Conservation (phyloP, 2,797 vertebrate genomes). For the Triplophysa bombifrons region DNA sequence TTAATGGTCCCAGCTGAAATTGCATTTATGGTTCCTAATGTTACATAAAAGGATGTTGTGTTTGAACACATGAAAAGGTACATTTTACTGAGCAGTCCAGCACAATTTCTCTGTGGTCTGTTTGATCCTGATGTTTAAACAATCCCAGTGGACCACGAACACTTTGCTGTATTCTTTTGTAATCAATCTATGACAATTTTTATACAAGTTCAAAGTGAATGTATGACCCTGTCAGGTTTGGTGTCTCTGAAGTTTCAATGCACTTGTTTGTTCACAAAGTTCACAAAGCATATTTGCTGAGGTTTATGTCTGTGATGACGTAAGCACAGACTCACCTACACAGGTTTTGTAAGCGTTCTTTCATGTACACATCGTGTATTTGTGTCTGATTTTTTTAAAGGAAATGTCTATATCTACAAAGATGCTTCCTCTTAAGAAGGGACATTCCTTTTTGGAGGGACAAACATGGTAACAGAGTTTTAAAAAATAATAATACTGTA, state of each 20-base stretch:
- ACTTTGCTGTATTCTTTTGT: neutral
- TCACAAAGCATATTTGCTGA: neutral
- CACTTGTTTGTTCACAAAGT: too few relatives aligned
- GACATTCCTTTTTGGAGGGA: too few relatives aligned
- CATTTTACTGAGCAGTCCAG: neutral
- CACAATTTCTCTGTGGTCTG: neutral
- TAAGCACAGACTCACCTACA: conserved; percentile 1
- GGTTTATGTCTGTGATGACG: conserved; percentile 15
- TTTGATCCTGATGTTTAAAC: conserved; percentile 16
- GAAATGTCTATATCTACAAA: neutral
- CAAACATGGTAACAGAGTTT: neutral
- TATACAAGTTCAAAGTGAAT: conserved; percentile 4
- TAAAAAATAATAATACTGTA: neutral
- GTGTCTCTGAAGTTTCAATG: conserved; percentile 10
- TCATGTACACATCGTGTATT: neutral
- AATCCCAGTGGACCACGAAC: neutral
- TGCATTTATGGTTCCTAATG: neutral
- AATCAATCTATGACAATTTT: neutral
- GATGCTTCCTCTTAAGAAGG: neutral
- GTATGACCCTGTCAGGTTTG: conserved; percentile 5
- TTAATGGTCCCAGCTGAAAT: neutral
- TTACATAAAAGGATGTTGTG: neutral
- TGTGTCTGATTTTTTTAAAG: neutral
- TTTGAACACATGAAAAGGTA: conserved; percentile 4
- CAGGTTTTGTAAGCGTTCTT: neutral